Base-by-base conservation (phyloP, 2,113 vertebrate genomes). In the Corydoras sp. region DNA sequence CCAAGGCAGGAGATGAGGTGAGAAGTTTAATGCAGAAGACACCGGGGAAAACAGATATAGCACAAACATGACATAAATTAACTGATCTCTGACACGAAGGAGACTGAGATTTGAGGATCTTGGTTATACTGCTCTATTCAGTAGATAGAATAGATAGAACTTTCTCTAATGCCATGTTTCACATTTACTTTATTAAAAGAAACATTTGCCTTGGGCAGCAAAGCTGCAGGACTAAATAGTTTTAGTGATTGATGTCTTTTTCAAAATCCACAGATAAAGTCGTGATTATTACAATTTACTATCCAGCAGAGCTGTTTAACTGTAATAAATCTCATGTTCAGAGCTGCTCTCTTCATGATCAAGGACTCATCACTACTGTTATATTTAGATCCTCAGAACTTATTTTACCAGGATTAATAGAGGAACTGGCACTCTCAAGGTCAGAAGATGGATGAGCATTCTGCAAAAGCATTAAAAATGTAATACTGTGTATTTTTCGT, bases 331-430 rank as follows among this genome's bases (percentile, higher is more conserved):
- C 71, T 69, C 32, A 14, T 24, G 14, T 30, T 60, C 62, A 11
- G 67, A 51, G 54, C 65, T 30, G 9, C 43, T 58, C 54, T 69
- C 53, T 12, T 58, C 8, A 12, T 49, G 66, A 76, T 62, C 30
- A 29, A 76, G 59, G 35, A 32, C 53, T 43, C 69, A 63, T 56
- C 69, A 60, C 29, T n/a, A 72, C 29, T 72, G 53, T 51, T 73
- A 32, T 75, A 30, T 65, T 51, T 31, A 18, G 55, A 68, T 61
- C 31, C 62, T 62, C 62, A 72, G 13, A 62, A 53, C 10, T 32
- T 58, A 14, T 58, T 51, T 48, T 55, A 32, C 12, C n/a, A 71
- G 65, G 49, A 62, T 53, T 24, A 56, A 29, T 71, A 48, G 68
- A 43, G 56, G 11, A 12, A 68, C 24, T 60, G 30, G 10, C 15